These are phyloP conservation scores for Stenoptilia bipunctidactyla DNA, from an alignment of 2,888 invertebrate genomes.

Conservation along the genomic window DNA sequence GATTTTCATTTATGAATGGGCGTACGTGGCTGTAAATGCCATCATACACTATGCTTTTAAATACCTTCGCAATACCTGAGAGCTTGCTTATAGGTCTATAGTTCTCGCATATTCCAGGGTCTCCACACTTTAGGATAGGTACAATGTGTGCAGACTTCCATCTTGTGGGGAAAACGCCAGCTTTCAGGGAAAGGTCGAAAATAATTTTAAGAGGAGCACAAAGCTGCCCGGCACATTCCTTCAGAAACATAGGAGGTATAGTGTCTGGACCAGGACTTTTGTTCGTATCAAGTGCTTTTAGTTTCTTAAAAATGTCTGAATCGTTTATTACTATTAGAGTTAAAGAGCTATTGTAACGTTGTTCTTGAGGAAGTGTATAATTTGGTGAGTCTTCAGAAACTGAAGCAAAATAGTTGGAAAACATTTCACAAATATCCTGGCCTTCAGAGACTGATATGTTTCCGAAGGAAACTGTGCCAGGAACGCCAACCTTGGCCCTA, in stretches of 20 bases:
- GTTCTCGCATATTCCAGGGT: conserved; percentile 1
- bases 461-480: no score
- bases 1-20: neutral
- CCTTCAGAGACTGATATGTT: conserved; percentile 2
- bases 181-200: conserved; percentile 1
- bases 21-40: neutral
- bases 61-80: conserved; percentile 3
- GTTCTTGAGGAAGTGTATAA: no score
- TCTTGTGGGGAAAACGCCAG: conserved; percentile 3
- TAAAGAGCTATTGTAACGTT: neutral
- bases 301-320: no score
- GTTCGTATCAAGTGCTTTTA: conserved; percentile 1
- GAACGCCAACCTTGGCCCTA: no score
- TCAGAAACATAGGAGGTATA: conserved; percentile 4
- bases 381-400: no score
- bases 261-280: conserved; percentile 4
- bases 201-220: neutral
- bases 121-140: conserved; percentile 6
- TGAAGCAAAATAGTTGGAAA: conserved; percentile 10
- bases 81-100: conserved; percentile 6
- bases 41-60: conserved; percentile 1
- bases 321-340: no score
- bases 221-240: conserved; percentile 1
- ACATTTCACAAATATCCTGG: conserved; percentile 6
- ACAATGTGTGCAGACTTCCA: conserved; percentile 8